These are phyloP conservation scores for Sorex araneus DNA, from an alignment of 2,113 vertebrate species.

Conservation along the genomic window DNA sequence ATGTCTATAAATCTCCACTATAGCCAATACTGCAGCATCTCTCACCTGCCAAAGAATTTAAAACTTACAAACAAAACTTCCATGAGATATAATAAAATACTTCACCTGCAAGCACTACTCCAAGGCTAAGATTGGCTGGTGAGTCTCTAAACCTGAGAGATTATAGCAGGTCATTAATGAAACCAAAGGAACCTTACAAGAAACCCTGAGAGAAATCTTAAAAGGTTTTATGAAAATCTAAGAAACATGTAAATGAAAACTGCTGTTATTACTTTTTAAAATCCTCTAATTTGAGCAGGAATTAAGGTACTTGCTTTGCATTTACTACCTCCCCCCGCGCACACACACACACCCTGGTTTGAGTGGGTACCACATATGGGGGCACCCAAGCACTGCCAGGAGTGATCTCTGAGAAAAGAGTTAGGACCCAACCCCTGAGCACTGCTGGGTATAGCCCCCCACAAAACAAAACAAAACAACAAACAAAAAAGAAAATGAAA, in stretches of 20 bases:
- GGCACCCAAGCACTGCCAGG: too few relatives aligned
- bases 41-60: constrained; percentile 91
- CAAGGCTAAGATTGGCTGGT: constrained; percentile 33
- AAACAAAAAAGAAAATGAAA: constrained; percentile 14
- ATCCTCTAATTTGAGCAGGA: background rate
- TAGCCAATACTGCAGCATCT: constrained; percentile 92
- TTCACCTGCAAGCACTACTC: constrained; percentile 44
- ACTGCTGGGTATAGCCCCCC: too few relatives aligned
- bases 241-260: constrained; percentile 57
- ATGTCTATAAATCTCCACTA: constrained; percentile 96
- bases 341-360: too few relatives aligned
- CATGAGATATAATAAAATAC: constrained; percentile 13
- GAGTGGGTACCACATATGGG: too few relatives aligned
- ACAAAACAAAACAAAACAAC: background rate
- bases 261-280: constrained; percentile 45
- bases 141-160: background rate
- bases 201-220: constrained; percentile 34
- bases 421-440: too few relatives aligned
- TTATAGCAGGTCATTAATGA: constrained; percentile 34
- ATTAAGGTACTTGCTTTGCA: too few relatives aligned
- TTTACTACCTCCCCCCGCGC: background rate
- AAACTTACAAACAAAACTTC: constrained; percentile 2
- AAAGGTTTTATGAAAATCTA: constrained; percentile 18
- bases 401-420: too few relatives aligned
- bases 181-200: background rate